Evolutionary conservation across 2,113 vertebrate species (phyloP), one percentile per base, ranked within the genome.

Genomic region (Arenaria interpres): DNA sequence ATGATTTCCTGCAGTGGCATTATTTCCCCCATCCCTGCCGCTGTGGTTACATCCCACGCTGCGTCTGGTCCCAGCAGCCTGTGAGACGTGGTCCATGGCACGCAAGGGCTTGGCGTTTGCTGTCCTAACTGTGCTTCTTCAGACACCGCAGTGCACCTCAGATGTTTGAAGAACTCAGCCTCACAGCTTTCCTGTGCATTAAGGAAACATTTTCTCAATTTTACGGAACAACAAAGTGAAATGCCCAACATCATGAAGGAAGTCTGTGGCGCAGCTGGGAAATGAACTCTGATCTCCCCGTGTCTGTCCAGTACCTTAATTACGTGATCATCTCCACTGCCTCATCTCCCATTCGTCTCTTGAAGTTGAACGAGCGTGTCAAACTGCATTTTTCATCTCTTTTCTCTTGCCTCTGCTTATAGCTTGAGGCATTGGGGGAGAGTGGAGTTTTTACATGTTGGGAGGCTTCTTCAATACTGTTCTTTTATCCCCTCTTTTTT

Each of bases 361-460:
- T 87, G 76, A 82, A 64, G 83, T 89, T 89, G 86, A 95, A 92
- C 2, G 7, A 85, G 81, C 18, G 1, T 92, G 94, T 97, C 89
- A 95, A 60, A 64, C 84, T 88, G 69, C 90, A 79, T 93, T 96
- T 97, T 93, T 95, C 84, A 91, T 95, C 87, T 94, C 86, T 80
- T 68, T 94, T 66, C 81, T 85, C 71, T 94, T 7, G 4, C 21
- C 51, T 79, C 60, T 92, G 50, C 77, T 63, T 69, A 37, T 95
- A 93, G 89, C 95, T 96, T 28, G 77, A 92, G 95, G 94, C 92
- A 57, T 32, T 89, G 57, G 48, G 72, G 35, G 50, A 87, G 73
- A 89, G 80, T 66, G 73, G 80, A 92, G 74, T 93, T 96, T 64
- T 94, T 92, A 92, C 92, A 86, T 27, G 82, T 78, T 87, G 76